These are phyloP conservation scores for Drosophila diplacantha DNA, from an alignment of 2,888 invertebrate species.

Conservation along the genomic window DNA sequence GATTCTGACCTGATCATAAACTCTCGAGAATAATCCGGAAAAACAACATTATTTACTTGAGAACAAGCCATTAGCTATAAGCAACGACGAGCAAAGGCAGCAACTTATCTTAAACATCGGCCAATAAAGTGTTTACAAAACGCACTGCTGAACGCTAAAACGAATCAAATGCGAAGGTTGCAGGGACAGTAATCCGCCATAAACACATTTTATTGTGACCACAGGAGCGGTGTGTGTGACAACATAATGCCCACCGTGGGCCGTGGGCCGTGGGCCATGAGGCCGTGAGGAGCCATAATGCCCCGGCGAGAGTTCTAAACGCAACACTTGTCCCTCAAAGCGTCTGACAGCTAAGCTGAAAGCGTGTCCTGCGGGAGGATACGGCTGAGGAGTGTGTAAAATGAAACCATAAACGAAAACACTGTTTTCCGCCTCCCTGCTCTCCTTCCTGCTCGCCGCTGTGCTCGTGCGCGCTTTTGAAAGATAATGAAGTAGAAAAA, in stretches of 20 bases:
- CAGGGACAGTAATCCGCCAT: conserved; percentile 16
- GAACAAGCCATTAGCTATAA: neutral
- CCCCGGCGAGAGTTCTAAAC: conserved; percentile 33
- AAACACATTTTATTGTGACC: conserved; percentile 24
- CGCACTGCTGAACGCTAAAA: conserved; percentile 1
- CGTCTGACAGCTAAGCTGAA: conserved; percentile 53
- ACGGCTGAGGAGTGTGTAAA: conserved; percentile 48
- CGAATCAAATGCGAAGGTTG: conserved; percentile 1
- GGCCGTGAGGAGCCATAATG: conserved; percentile 1
- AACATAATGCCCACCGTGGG: conserved; percentile 6
- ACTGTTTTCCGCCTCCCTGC: conserved; percentile 39
- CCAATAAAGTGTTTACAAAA: conserved; percentile 9
- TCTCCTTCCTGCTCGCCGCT: neutral
- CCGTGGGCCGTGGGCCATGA: neutral
- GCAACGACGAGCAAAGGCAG: neutral
- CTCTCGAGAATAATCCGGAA: neutral
- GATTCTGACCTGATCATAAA: neutral
- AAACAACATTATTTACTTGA: neutral
- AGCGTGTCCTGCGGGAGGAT: conserved; percentile 19
- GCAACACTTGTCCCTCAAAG: conserved; percentile 59
- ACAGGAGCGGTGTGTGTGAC: conserved; percentile 4
- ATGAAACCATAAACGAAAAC: conserved; percentile 67
- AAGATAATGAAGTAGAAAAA: conserved; percentile 74
- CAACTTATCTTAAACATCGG: conserved; percentile 1
- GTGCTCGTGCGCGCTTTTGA: conserved; percentile 49